A percentile compares a stretch with the other conserved stretches of the same genome.
These are phyloP conservation scores for Pharmacophagus antenor DNA, from an alignment of 2,888 invertebrate species.

Conservation along the genomic window DNA sequence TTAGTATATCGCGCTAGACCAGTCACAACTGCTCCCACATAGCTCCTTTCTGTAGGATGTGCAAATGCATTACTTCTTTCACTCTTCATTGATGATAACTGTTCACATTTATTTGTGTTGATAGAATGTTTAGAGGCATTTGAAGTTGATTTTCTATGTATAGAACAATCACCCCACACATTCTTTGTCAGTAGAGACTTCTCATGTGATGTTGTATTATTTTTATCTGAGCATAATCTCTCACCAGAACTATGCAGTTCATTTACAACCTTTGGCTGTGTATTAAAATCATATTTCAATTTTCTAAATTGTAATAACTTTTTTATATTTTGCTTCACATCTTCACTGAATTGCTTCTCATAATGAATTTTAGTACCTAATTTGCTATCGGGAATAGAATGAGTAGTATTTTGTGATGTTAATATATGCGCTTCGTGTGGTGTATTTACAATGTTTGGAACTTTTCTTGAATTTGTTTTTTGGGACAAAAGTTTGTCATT, in stretches of 20 bases:
- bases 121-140: conserved; percentile 50
- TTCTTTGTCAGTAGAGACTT: conserved; percentile 2
- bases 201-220: not conserved
- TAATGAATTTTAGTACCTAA: not conserved
- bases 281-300: conserved; percentile 39
- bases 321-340: conserved; percentile 53
- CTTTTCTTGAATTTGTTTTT: not conserved
- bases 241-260: conserved; percentile 6
- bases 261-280: conserved; percentile 19
- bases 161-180: conserved; percentile 34
- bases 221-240: conserved; percentile 1
- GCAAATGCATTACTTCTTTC: conserved; percentile 7
- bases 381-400: not conserved
- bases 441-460: conserved; percentile 18
- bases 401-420: not conserved
- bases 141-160: conserved; percentile 37
- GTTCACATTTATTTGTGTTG: conserved; percentile 46
- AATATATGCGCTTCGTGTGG: not conserved
- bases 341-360: conserved; percentile 35
- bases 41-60: conserved; percentile 1
- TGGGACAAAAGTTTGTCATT: not conserved
- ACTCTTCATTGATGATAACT: conserved; percentile 5
- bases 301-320: conserved; percentile 57
- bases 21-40: conserved; percentile 19
- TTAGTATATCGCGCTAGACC: conserved; percentile 26